Evolutionary conservation across 1,140 invertebrate genomes (phyloP).

Genomic region (Lerema accius): DNA sequence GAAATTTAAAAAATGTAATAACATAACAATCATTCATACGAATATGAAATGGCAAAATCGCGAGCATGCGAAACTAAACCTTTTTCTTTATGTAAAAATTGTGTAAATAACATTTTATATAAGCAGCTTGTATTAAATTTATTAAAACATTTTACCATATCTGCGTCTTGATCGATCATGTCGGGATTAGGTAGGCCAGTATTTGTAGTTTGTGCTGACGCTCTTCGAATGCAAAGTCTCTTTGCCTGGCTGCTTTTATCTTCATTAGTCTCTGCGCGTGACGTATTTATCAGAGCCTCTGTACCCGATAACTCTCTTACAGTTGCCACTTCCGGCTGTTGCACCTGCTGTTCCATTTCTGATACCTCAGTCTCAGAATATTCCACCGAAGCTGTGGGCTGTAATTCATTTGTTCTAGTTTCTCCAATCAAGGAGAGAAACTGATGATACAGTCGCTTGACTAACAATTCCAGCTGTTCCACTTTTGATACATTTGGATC

Average conservation of each 20-base stretch:
- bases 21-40: slow-evolving; percentile 4
- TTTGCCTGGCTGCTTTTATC: slow-evolving; percentile 32
- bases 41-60: too few relatives aligned
- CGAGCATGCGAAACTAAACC: too few relatives aligned
- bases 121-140: not conserved
- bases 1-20: too few relatives aligned
- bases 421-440: slow-evolving; percentile 42
- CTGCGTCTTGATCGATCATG: slow-evolving; percentile 30
- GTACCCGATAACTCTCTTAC: slow-evolving; percentile 2
- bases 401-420: slow-evolving; percentile 22
- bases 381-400: not conserved
- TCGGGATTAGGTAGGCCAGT: slow-evolving; percentile 32
- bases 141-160: slow-evolving; percentile 45
- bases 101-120: too few relatives aligned
- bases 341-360: slow-evolving; percentile 28
- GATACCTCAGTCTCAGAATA: slow-evolving; percentile 32
- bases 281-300: slow-evolving; percentile 16
- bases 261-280: slow-evolving; percentile 21
- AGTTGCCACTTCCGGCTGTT: slow-evolving; percentile 5
- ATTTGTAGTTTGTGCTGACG: slow-evolving; percentile 61
- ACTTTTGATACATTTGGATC: slow-evolving; percentile 39
- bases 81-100: too few relatives aligned
- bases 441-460: slow-evolving; percentile 46
- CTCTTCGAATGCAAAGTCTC: slow-evolving; percentile 47
- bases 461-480: slow-evolving; percentile 45